Percentiles rank a stretch among this genome's conserved stretches.
phyloP scores from a whole-genome alignment of 2,888 invertebrate genomes.

The Barypeithes pellucidus region DNA sequence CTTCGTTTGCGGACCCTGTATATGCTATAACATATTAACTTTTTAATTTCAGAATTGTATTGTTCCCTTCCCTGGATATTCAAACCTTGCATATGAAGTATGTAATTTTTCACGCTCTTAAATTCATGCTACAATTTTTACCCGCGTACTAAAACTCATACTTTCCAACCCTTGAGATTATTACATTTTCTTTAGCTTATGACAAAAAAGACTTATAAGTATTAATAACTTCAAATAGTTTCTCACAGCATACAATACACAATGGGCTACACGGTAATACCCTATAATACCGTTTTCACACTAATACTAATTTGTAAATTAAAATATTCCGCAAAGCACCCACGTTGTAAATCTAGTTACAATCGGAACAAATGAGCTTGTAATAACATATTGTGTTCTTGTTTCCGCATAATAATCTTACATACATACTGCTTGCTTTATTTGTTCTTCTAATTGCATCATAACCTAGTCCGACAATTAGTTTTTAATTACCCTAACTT shows the following conservation, averaged over 20 bases:
- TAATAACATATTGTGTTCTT: constrained; percentile 21
- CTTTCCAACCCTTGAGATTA: too few relatives aligned
- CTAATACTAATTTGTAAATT: not conserved
- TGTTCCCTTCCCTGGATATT: too few relatives aligned
- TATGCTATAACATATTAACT: too few relatives aligned
- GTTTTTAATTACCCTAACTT: not conserved
- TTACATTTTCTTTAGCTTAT: too few relatives aligned
- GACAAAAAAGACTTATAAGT: not conserved
- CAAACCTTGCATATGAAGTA: too few relatives aligned
- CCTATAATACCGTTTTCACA: not conserved
- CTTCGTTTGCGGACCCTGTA: too few relatives aligned
- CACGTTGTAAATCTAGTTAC: not conserved
- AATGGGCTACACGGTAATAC: not conserved
- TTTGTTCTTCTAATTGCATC: not conserved
- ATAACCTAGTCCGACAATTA: too few relatives aligned
- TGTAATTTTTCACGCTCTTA: too few relatives aligned
- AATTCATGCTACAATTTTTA: too few relatives aligned
- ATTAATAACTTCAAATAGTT: not conserved
- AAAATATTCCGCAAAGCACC: not conserved
- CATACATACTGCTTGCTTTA: not conserved
- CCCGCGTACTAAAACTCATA: too few relatives aligned
- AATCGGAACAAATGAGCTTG: constrained; percentile 5
- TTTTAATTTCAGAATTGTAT: too few relatives aligned
- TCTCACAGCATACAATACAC: constrained; percentile 7
- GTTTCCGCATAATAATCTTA: constrained; percentile 13